Evolutionary conservation across 2,888 invertebrate species (phyloP), one percentile per base, ranked within the genome.

Genomic region (Megaustenia siamemsis): DNA sequence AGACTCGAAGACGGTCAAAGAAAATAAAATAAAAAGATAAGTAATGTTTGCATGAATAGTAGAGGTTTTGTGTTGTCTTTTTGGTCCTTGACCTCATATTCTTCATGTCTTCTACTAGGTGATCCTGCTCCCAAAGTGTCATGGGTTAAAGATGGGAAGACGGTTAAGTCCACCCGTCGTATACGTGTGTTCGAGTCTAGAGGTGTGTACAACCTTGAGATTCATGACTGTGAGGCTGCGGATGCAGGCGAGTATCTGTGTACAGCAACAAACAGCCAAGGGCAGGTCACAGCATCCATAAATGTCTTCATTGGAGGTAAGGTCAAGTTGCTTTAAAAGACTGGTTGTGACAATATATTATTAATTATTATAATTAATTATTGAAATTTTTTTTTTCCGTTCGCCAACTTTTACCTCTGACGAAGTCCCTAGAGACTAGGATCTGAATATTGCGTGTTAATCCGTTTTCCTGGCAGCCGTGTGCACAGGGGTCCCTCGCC

Each of bases 131-230:
- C 90, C 21, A 76, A 88, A 24, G 91, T 94, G 56, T 89, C 89
- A 77, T 94, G 94, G 94, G 86, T 87, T 68, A 90, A 90, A 69
- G 89, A 92, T 84, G 92, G 90, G 1, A 77, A 89, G 40, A 79
- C 73, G 15, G 63, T 90, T 32, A 82, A 86, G 71, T 82, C 88
- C 6, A 87, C 85, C 80, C 84, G 82, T 49, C 86, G 82, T 60
- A 53, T 86, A 49, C 85, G 87, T n/a, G 73, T 88, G 40, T 88
- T 85, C 60, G 87, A 87, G 66, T 85, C 87, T 1, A 88, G 88
- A 75, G 90, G 89, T 21, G 87, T 88, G 71, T 88, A 90, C 83
- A 87, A 86, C 71, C 87, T 91, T 49, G 88, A 86, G 45, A 87
- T 89, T 28, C 83, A 84, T 21, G 86, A 88, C 53, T 86, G 88